These are phyloP conservation scores for Nothobranchius furzeri DNA, from an alignment of 2,113 vertebrate genomes.

Conservation along the genomic window DNA sequence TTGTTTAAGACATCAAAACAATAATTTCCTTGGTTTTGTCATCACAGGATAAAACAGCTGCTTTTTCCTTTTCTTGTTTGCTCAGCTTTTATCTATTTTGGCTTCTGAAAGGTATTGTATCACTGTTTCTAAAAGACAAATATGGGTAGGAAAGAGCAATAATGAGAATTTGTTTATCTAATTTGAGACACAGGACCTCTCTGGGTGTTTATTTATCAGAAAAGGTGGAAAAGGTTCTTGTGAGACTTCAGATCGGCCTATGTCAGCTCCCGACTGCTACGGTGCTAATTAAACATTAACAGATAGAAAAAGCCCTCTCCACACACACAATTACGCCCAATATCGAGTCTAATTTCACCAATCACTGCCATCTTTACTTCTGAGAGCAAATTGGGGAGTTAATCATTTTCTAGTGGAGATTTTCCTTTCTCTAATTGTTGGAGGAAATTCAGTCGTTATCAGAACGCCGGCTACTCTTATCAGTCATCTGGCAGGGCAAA, in stretches of 20 bases:
- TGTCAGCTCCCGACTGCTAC: constrained; percentile 37
- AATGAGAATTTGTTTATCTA: constrained; percentile 25
- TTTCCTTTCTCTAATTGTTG: constrained; percentile 63
- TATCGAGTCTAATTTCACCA: constrained; percentile 73
- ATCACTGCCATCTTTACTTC: constrained; percentile 71
- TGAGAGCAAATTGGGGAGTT: constrained; percentile 68
- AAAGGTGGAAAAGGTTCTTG: constrained; percentile 15
- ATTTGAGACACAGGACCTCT: neutral
- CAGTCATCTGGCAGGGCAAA: constrained; percentile 63
- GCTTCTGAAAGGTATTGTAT: neutral
- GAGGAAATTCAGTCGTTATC: constrained; percentile 70
- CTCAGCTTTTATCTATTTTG: constrained; percentile 35
- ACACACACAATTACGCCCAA: constrained; percentile 64
- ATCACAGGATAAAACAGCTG: constrained; percentile 44
- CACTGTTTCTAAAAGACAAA: neutral
- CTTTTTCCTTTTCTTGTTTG: constrained; percentile 31
- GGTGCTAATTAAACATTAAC: constrained; percentile 69
- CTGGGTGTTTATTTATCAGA: constrained; percentile 2
- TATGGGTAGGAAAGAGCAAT: constrained; percentile 1
- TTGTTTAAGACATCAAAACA: no score
- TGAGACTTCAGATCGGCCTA: constrained; percentile 31
- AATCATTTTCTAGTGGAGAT: constrained; percentile 67
- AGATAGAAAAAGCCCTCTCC: constrained; percentile 61
- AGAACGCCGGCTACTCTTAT: constrained; percentile 57
- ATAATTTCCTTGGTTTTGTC: constrained; percentile 1